Percentiles rank a stretch among this genome's conserved stretches.
Conservation (phyloP, 2,113 vertebrate genomes). For the Caranx melampygus region DNA sequence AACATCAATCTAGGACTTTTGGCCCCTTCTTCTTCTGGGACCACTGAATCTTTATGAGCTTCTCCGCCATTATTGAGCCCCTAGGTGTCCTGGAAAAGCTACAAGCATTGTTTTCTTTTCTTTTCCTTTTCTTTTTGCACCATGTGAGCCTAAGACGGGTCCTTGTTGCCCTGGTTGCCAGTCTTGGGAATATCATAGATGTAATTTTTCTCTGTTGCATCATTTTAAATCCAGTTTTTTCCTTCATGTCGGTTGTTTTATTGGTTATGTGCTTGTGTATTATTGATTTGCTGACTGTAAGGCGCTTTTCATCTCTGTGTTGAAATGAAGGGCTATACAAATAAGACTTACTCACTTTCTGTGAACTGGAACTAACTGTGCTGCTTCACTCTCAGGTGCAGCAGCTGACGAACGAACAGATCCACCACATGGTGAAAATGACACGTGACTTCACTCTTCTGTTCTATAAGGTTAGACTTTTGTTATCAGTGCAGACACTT, state of each 20-base stretch:
- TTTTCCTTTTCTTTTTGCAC: slow-evolving; percentile 9
- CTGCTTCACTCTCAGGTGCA: slow-evolving; percentile 82
- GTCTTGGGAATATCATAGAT: slow-evolving; percentile 3
- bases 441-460: slow-evolving; percentile 91
- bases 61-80: slow-evolving; percentile 32
- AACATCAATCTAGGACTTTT: slow-evolving; percentile 66
- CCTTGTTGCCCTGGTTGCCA: slow-evolving; percentile 9
- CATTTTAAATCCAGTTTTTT: slow-evolving; percentile 35
- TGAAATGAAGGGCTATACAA: slow-evolving; percentile 44
- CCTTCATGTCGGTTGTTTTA: slow-evolving; percentile 28
- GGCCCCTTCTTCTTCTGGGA: slow-evolving; percentile 51
- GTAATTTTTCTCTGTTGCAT: slow-evolving; percentile 36
- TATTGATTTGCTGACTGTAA: slow-evolving; percentile 58
- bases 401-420: slow-evolving; percentile 86
- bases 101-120: slow-evolving; percentile 30
- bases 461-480: slow-evolving; percentile 91
- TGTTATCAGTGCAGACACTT: neutral
- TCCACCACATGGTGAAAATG: slow-evolving; percentile 91
- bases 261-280: slow-evolving; percentile 46
- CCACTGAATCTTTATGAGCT: slow-evolving; percentile 44
- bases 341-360: slow-evolving; percentile 38
- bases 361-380: slow-evolving; percentile 9
- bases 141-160: slow-evolving; percentile 3
- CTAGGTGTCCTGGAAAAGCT: slow-evolving; percentile 52
- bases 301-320: slow-evolving; percentile 22